phyloP scores from a whole-genome alignment of 2,888 invertebrate genomes.

The Girardia tigrina region DNA sequence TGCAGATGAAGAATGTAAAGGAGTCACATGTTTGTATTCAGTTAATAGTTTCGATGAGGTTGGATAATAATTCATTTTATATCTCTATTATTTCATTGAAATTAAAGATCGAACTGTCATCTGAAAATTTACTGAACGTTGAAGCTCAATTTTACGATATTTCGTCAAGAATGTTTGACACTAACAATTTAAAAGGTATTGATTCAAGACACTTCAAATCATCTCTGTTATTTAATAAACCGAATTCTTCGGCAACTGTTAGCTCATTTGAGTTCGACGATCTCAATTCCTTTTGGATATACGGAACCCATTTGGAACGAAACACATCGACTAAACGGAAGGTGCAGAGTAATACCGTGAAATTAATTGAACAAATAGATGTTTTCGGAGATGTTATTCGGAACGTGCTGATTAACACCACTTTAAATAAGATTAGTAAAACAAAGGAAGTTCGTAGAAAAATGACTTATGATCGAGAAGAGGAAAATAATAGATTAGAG shows the following conservation, averaged over 20 bases:
- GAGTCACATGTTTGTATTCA: no score
- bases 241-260: neutral
- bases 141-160: neutral
- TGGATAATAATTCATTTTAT: no score
- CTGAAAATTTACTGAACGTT: no score
- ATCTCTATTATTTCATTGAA: no score
- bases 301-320: neutral
- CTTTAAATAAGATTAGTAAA: neutral
- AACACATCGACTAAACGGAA: neutral
- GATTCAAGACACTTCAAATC: neutral
- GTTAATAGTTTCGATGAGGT: no score
- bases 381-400: neutral
- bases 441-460: neutral
- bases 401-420: neutral
- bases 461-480: neutral
- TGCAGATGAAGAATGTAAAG: no score
- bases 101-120: no score
- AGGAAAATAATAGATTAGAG: neutral
- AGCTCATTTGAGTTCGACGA: neutral
- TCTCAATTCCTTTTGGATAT: neutral
- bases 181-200: neutral
- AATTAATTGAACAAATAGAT: constrained; percentile 1
- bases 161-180: neutral
- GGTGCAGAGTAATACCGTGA: neutral
- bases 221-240: neutral